Evolutionary conservation across 1,140 invertebrate species (phyloP).

Genomic region (Caerostris extrusa): DNA sequence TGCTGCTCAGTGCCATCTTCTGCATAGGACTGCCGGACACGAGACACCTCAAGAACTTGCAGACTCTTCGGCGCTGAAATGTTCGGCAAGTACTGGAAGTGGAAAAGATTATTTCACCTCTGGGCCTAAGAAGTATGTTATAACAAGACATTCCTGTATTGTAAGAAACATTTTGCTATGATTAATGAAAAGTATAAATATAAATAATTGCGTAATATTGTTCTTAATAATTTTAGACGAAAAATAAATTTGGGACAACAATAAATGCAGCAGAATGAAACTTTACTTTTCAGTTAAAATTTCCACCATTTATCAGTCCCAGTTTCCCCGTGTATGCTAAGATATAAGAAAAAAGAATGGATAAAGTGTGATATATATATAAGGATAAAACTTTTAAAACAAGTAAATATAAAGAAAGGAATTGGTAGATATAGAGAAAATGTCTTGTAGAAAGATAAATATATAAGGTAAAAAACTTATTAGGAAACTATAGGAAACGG

Average conservation of each 20-base stretch:
- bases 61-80: slow-evolving; percentile 73
- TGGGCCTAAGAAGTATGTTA: slow-evolving; percentile 52
- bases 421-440: too few species aligned
- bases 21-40: slow-evolving; percentile 67
- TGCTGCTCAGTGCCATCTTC: slow-evolving; percentile 29
- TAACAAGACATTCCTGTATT: not conserved
- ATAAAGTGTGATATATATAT: too few species aligned
- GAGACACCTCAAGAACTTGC: slow-evolving; percentile 66
- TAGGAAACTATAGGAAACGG: too few species aligned
- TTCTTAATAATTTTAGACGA: not conserved
- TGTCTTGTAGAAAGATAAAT: too few species aligned
- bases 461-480: too few species aligned
- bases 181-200: not conserved
- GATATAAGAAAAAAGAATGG: too few species aligned
- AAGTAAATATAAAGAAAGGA: too few species aligned
- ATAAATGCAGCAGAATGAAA: not conserved
- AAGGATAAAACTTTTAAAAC: too few species aligned
- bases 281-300: not conserved
- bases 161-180: not conserved
- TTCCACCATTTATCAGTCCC: too few species aligned
- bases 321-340: too few species aligned
- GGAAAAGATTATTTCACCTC: slow-evolving; percentile 66
- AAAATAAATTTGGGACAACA: not conserved
- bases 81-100: slow-evolving; percentile 76
- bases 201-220: too few species aligned